These are phyloP conservation scores for Sebastes flavidus DNA, from an alignment of 2,797 vertebrate genomes.

Conservation along the genomic window DNA sequence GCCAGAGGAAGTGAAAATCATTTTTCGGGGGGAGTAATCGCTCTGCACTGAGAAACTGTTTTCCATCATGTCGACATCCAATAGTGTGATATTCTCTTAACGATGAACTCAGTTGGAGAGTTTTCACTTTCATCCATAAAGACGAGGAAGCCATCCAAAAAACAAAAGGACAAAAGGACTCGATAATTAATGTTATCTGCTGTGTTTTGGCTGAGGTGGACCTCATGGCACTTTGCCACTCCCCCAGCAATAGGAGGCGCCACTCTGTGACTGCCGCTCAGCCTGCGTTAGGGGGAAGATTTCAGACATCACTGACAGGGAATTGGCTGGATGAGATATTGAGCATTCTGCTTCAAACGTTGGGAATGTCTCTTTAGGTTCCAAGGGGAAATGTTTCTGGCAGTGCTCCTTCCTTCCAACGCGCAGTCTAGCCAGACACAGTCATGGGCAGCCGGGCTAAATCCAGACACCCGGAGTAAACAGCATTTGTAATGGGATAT, in stretches of 20 bases:
- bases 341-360: conserved; percentile 9
- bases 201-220: conserved; percentile 30
- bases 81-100: conserved; percentile 16
- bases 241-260: conserved; percentile 35
- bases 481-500: conserved; percentile 76
- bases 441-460: conserved; percentile 49
- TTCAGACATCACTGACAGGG: conserved; percentile 43
- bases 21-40: neutral
- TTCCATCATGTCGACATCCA: neutral
- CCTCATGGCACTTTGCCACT: conserved; percentile 32
- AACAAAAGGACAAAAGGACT: conserved; percentile 62
- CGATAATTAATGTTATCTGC: conserved; percentile 57
- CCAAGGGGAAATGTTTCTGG: conserved; percentile 54
- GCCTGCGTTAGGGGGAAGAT: conserved; percentile 1
- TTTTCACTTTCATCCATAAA: conserved; percentile 19
- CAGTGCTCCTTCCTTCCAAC: conserved; percentile 39
- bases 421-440: conserved; percentile 36
- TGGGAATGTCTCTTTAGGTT: conserved; percentile 45
- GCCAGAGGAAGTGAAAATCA: neutral
- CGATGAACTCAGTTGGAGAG: conserved; percentile 6
- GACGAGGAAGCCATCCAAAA: conserved; percentile 32
- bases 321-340: conserved; percentile 41
- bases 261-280: conserved; percentile 25
- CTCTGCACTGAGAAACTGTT: neutral
- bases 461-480: conserved; percentile 67